Evolutionary conservation across 2,888 invertebrate species (phyloP).

Genomic region (Philhelius pedissequus): DNA sequence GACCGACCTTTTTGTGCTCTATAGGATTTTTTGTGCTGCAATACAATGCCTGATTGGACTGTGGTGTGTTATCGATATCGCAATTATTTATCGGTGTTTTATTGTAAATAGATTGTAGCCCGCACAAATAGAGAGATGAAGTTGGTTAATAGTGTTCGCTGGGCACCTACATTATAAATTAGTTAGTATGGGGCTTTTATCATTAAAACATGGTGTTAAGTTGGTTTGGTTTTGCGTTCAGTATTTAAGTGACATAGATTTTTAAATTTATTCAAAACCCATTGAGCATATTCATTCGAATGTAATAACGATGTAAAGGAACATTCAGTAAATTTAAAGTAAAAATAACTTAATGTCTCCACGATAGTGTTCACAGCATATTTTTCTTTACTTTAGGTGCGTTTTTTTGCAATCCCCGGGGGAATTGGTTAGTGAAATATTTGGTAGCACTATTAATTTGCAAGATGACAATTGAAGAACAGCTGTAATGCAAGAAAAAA

Average conservation of each 20-base stretch:
- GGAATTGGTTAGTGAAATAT: no score
- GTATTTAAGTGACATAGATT: conserved; percentile 9
- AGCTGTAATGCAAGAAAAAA: no score
- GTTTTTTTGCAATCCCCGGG: no score
- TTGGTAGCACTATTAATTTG: no score
- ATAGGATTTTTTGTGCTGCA: background rate
- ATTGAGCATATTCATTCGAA: background rate
- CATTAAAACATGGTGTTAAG: conserved; percentile 16
- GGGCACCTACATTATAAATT: no score
- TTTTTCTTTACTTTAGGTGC: no score
- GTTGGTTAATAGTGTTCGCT: background rate
- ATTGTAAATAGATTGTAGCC: background rate
- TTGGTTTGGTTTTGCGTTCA: conserved; percentile 18
- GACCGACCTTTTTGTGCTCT: background rate
- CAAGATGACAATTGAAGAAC: no score
- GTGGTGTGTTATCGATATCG: conserved; percentile 40
- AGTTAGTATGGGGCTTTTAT: conserved; percentile 28
- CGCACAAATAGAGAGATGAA: background rate
- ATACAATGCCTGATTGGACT: conserved; percentile 10
- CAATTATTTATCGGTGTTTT: conserved; percentile 43
- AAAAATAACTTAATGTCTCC: no score
- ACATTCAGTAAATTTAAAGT: no score
- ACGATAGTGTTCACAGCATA: no score
- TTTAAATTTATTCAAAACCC: background rate
- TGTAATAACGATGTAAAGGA: no score